Evolutionary conservation across 2,797 vertebrate genomes (phyloP).

Genomic region (Trichosurus vulpecula): DNA sequence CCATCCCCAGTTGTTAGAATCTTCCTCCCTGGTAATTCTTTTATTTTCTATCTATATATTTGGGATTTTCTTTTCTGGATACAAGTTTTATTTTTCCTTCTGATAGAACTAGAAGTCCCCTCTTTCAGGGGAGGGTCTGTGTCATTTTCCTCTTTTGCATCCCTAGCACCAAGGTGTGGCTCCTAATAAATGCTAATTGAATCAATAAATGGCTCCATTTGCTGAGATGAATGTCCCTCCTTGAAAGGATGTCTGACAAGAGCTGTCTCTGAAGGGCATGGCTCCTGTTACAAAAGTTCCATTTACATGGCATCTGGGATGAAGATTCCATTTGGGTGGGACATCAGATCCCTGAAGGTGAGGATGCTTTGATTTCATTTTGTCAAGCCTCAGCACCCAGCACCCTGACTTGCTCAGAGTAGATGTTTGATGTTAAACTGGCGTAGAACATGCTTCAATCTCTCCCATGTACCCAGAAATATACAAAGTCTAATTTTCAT

Average conservation of each 20-base stretch:
- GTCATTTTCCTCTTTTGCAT: background rate
- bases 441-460: background rate
- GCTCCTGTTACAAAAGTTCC: background rate
- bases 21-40: background rate
- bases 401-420: background rate
- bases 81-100: background rate
- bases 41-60: background rate
- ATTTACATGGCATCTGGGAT: background rate
- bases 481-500: background rate
- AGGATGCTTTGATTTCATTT: background rate
- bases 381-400: background rate
- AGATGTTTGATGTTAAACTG: background rate
- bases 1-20: background rate
- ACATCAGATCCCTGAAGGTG: background rate
- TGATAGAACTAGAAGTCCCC: background rate
- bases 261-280: background rate
- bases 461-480: background rate
- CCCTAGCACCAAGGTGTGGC: background rate
- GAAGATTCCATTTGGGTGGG: background rate
- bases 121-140: background rate
- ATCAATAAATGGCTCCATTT: background rate
- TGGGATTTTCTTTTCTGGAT: background rate
- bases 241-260: background rate
- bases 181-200: background rate
- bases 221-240: background rate